These are phyloP conservation scores for Cardinalis cardinalis DNA, from an alignment of 2,113 vertebrate genomes.

Conservation along the genomic window DNA sequence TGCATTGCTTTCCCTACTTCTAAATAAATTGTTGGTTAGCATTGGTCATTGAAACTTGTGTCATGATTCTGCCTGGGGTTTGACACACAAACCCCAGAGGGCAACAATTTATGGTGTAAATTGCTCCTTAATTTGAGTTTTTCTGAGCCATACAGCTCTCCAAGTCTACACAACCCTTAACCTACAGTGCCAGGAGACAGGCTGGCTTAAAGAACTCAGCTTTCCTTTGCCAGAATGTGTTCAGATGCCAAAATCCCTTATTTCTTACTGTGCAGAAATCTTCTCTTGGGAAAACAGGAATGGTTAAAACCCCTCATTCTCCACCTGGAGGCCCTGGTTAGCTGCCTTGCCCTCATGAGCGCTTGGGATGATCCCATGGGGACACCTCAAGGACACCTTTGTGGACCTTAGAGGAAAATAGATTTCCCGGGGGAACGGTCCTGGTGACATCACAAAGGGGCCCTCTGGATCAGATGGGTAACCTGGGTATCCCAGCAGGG, in stretches of 20 bases:
- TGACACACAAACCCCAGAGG: not conserved
- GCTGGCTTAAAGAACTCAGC: not conserved
- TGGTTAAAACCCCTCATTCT: not conserved
- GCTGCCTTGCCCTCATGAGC: not conserved
- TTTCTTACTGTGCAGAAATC: not conserved
- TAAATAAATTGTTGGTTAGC: slow-evolving; percentile 34
- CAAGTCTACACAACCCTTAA: not conserved
- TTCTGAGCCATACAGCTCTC: not conserved
- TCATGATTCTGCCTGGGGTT: not conserved
- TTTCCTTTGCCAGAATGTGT: not conserved
- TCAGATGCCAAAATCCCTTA: not conserved
- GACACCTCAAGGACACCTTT: not conserved
- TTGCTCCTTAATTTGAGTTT: not conserved
- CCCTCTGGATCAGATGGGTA: not conserved
- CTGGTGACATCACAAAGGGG: not conserved
- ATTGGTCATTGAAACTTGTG: not conserved
- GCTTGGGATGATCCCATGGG: not conserved
- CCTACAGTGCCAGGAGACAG: not conserved
- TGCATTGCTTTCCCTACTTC: not conserved
- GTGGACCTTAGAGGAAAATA: not conserved
- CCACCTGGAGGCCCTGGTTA: not conserved
- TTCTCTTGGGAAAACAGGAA: not conserved
- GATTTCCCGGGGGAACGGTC: not conserved
- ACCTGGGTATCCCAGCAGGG: not conserved
- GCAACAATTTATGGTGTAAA: not conserved